Conservation (phyloP, 2,888 invertebrate species). For the Coelopa pilipes region DNA sequence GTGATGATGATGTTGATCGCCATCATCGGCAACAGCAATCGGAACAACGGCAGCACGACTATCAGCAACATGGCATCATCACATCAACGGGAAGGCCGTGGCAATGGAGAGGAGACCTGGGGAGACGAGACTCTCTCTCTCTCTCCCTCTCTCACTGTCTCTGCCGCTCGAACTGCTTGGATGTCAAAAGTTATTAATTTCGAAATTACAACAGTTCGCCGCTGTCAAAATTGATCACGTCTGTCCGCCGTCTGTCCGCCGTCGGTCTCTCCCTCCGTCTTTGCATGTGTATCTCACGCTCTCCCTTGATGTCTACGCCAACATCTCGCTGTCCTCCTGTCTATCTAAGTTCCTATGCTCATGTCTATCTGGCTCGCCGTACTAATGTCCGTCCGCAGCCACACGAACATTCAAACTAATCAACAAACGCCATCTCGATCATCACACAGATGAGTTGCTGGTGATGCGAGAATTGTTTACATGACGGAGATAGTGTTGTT, state of each 20-base stretch:
- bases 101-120: background rate
- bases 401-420: constrained; percentile 13
- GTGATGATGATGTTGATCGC: constrained; percentile 47
- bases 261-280: background rate
- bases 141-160: background rate
- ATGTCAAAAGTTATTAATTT: constrained; percentile 40
- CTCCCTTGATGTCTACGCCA: no score
- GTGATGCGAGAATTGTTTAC: background rate
- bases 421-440: constrained; percentile 11
- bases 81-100: background rate
- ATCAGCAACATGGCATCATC: constrained; percentile 18
- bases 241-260: constrained; percentile 5
- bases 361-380: background rate
- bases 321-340: no score
- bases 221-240: constrained; percentile 37
- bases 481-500: no score
- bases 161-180: no score
- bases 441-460: background rate
- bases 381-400: background rate
- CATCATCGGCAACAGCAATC: constrained; percentile 46
- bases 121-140: no score
- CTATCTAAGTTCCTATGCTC: no score
- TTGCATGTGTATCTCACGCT: no score
- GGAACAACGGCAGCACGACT: constrained; percentile 16
- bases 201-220: constrained; percentile 31